A percentile compares a stretch with the other conserved stretches of the same genome.
phyloP scores from a whole-genome alignment of 2,888 invertebrate species.

The Netelia fuscicornis region DNA sequence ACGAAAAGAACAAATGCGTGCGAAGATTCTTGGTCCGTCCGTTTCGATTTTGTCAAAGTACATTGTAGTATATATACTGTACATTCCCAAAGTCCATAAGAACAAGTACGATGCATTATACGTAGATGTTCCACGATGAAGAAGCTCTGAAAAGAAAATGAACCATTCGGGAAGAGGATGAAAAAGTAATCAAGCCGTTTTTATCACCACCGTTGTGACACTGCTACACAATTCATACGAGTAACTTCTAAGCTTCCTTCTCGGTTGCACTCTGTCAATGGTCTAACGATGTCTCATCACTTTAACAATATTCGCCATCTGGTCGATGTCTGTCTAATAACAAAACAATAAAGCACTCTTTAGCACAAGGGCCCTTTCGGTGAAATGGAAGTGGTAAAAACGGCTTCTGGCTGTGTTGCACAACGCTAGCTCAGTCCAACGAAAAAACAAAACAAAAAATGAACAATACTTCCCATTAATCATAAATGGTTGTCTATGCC shows the following conservation, averaged over 20 bases:
- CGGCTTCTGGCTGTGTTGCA: slow-evolving; percentile 47
- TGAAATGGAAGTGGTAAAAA: slow-evolving; percentile 61
- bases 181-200: slow-evolving; percentile 53
- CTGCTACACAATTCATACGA: not conserved
- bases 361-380: slow-evolving; percentile 15
- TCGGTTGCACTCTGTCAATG: slow-evolving; percentile 47
- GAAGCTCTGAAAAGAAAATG: slow-evolving; percentile 30
- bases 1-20: slow-evolving; percentile 28
- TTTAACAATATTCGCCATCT: slow-evolving; percentile 15
- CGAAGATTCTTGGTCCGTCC: slow-evolving; percentile 62
- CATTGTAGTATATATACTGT: slow-evolving; percentile 22
- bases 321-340: slow-evolving; percentile 16
- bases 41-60: slow-evolving; percentile 59
- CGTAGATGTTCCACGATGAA: slow-evolving; percentile 1
- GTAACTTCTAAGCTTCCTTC: slow-evolving; percentile 37
- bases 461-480: not conserved
- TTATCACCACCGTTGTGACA: slow-evolving; percentile 50
- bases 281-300: slow-evolving; percentile 62
- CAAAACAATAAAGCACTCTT: slow-evolving; percentile 20
- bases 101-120: slow-evolving; percentile 28
- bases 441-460: not conserved
- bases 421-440: slow-evolving; percentile 38
- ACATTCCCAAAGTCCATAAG: slow-evolving; percentile 58
- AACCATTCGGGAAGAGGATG: slow-evolving; percentile 48
- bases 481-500: slow-evolving; percentile 50